Evolutionary conservation across 2,113 vertebrate genomes (phyloP).

Genomic region (Tapirus terrestris): DNA sequence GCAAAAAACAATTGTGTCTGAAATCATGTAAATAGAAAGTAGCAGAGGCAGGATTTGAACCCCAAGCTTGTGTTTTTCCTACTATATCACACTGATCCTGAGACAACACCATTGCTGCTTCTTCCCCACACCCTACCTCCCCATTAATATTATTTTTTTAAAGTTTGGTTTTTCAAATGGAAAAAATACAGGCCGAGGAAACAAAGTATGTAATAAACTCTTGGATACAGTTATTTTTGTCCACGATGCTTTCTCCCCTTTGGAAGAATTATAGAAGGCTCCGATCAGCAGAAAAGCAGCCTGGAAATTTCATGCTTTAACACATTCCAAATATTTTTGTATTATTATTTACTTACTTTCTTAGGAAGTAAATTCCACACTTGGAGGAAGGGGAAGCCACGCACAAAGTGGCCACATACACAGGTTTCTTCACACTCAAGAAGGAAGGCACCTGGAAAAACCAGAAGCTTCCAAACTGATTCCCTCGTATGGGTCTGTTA

Average conservation of each 20-base stretch:
- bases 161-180: slow-evolving; percentile 56
- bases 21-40: neutral
- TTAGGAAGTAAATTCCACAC: slow-evolving; percentile 64
- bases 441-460: slow-evolving; percentile 19
- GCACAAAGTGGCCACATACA: neutral
- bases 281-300: slow-evolving; percentile 68
- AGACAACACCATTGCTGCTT: neutral
- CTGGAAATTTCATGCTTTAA: slow-evolving; percentile 74
- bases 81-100: neutral
- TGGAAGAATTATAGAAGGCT: slow-evolving; percentile 68
- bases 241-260: slow-evolving; percentile 33
- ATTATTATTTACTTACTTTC: slow-evolving; percentile 80
- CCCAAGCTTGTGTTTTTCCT: neutral
- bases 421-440: neutral
- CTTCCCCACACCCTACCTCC: neutral
- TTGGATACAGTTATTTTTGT: slow-evolving; percentile 69
- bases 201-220: slow-evolving; percentile 57
- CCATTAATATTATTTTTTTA: neutral
- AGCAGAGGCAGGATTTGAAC: neutral
- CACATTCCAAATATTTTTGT: slow-evolving; percentile 73
- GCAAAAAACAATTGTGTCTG: neutral
- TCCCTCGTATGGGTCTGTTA: neutral
- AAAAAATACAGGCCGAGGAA: slow-evolving; percentile 63
- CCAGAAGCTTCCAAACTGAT: neutral
- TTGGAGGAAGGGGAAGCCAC: neutral